phyloP scores from a whole-genome alignment of 2,113 vertebrate species.

The Tetraodon nigroviridis region DNA sequence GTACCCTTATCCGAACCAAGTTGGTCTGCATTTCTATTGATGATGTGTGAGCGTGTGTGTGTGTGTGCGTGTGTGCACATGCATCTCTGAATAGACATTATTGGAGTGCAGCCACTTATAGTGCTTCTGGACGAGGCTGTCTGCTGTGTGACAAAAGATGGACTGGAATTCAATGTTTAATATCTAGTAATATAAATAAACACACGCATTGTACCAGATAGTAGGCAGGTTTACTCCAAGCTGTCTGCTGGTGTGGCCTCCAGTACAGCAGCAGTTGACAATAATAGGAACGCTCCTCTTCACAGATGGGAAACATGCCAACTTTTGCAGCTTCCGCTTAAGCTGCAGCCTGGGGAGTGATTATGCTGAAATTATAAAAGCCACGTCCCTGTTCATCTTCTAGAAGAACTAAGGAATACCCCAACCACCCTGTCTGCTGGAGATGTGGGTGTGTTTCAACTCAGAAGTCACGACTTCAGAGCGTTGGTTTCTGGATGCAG shows the following conservation, averaged over 20 bases:
- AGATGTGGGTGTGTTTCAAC: slow-evolving; percentile 25
- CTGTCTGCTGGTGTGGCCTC: neutral
- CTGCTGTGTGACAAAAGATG: no score
- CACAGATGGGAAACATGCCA: slow-evolving; percentile 5
- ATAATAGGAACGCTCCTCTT: neutral
- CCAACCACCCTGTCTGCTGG: slow-evolving; percentile 11
- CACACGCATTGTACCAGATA: no score
- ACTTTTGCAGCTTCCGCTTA: slow-evolving; percentile 5
- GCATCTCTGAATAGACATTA: slow-evolving; percentile 10
- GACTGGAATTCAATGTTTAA: no score
- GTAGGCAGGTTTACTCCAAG: no score
- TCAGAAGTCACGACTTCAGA: slow-evolving; percentile 18
- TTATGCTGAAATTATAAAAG: slow-evolving; percentile 36
- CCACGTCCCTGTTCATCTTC: slow-evolving; percentile 16
- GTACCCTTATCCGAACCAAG: slow-evolving; percentile 54
- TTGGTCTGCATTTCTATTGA: slow-evolving; percentile 18
- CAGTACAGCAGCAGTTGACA: neutral
- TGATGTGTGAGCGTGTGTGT: neutral
- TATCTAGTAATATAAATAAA: no score
- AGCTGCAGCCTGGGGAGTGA: slow-evolving; percentile 21
- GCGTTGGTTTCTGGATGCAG: slow-evolving; percentile 21
- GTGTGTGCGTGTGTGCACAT: neutral
- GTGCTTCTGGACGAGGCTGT: slow-evolving; percentile 12
- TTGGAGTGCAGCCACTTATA: slow-evolving; percentile 9
- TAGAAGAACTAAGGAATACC: slow-evolving; percentile 34